Base-by-base conservation (phyloP, 2,797 vertebrate genomes). In the Gila robusta region DNA sequence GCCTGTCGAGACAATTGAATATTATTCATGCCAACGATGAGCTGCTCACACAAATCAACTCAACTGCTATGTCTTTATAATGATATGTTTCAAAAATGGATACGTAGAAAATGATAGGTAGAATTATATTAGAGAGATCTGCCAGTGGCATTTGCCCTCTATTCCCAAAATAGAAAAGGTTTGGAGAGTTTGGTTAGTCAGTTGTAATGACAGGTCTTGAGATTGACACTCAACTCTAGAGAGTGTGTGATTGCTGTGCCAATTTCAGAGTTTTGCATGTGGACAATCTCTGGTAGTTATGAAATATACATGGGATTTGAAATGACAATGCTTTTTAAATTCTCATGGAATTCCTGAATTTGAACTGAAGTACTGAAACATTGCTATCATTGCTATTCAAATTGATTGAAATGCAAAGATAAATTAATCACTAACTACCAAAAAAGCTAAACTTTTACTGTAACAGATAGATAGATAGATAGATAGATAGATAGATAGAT, bases 21-120 rank as follows among this genome's bases (percentile, higher is more conserved):
- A 81, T 86, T 64, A 86, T 86, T 86, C 84, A 86, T 81, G 32
- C 39, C 23, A 79, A 35, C 23, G 32, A 83, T 83, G 81, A 83
- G 59, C 84, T 66, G 78, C 84, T 81, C 78, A 23, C 54, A 39
- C 39, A 81, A 72, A 79, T 81, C 84, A 66, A n/a, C 78, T 79
- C n/a, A 41, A 79, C 49, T 69, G n/a, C 76, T 79, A 66, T 70
- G 17, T 71, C 74, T 71, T 69, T 79, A 32, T 70, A 41, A 79
- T 79, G 67, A 62, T 79, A 67, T 77, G 73, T 79, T 85, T 85
- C 83, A 73, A n/a, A 64, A 52, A 62, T 2, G 7, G 10, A 86
- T 52, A 6, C 4, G 39, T 72, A n/a, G 37, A 12, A 71, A 73
- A 52, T 73, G 56, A 64, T 66, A 26, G 59, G 70, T 52, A 6